Percentiles rank a stretch among this genome's conserved stretches.
Conservation (phyloP, 2,888 invertebrate genomes). For the Seira sanloemensis region DNA sequence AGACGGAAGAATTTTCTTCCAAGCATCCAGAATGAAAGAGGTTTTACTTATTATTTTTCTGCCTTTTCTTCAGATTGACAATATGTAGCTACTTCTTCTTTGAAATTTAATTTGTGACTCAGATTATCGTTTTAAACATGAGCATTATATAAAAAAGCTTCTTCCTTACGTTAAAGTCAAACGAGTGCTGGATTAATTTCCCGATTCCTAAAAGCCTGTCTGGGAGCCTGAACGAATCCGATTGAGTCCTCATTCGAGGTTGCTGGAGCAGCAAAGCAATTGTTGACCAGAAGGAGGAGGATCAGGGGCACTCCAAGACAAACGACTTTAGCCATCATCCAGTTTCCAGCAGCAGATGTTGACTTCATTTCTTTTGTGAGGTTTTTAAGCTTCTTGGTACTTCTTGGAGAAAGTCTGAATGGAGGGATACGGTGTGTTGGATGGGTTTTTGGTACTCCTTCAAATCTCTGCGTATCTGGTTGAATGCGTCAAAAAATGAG, state of each 20-base stretch:
- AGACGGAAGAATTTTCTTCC: no score
- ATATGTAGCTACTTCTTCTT: no score
- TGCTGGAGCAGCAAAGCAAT: slow-evolving; percentile 62
- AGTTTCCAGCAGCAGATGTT: slow-evolving; percentile 22
- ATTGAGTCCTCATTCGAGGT: slow-evolving; percentile 62
- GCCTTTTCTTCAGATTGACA: no score
- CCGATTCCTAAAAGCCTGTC: slow-evolving; percentile 50
- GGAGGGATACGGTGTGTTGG: neutral
- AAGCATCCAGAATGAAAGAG: no score
- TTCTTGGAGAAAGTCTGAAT: slow-evolving; percentile 12
- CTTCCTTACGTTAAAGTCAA: slow-evolving; percentile 56
- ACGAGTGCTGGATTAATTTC: slow-evolving; percentile 37
- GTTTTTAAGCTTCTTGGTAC: neutral
- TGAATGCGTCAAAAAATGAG: slow-evolving; percentile 24
- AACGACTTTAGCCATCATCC: slow-evolving; percentile 49
- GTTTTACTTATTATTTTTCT: no score
- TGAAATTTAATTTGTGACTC: neutral
- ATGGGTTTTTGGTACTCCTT: slow-evolving; percentile 1
- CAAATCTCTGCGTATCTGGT: slow-evolving; percentile 24
- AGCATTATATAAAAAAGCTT: neutral
- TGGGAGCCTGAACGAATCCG: slow-evolving; percentile 44
- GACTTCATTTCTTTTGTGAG: slow-evolving; percentile 38
- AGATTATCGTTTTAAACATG: neutral
- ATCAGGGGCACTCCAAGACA: slow-evolving; percentile 51
- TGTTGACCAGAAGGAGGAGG: slow-evolving; percentile 46